Evolutionary conservation across 2,113 vertebrate species (phyloP).

Genomic region (Anarrhichthys ocellatus): DNA sequence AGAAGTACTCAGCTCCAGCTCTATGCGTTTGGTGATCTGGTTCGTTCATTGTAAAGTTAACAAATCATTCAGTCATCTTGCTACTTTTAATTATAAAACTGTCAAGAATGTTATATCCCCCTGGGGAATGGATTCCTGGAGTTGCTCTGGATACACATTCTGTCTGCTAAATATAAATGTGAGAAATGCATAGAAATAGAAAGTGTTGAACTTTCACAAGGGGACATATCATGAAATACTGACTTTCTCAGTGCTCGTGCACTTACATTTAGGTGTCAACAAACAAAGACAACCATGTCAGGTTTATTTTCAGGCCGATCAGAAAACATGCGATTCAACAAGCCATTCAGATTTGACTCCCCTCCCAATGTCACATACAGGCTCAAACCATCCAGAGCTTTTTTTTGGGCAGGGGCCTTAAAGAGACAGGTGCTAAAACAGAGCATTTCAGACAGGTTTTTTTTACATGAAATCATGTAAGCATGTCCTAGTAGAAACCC

Average conservation of each 20-base stretch:
- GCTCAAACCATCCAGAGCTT: too few species aligned
- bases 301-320: too few species aligned
- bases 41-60: constrained; percentile 3
- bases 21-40: background rate
- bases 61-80: constrained; percentile 5
- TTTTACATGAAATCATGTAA: too few species aligned
- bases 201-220: background rate
- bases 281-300: background rate
- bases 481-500: background rate
- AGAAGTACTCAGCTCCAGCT: background rate
- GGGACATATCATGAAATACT: background rate
- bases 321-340: too few species aligned
- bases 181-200: background rate
- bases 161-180: background rate
- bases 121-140: background rate
- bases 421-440: too few species aligned
- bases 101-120: constrained; percentile 1
- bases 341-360: too few species aligned
- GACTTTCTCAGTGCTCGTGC: background rate
- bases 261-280: background rate
- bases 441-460: too few species aligned
- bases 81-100: constrained; percentile 21
- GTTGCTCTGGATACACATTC: background rate
- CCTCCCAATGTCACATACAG: too few species aligned
- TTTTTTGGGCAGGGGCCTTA: too few species aligned